Evolutionary conservation across 2,888 invertebrate genomes (phyloP).

Genomic region (Ariolimax columbianus): DNA sequence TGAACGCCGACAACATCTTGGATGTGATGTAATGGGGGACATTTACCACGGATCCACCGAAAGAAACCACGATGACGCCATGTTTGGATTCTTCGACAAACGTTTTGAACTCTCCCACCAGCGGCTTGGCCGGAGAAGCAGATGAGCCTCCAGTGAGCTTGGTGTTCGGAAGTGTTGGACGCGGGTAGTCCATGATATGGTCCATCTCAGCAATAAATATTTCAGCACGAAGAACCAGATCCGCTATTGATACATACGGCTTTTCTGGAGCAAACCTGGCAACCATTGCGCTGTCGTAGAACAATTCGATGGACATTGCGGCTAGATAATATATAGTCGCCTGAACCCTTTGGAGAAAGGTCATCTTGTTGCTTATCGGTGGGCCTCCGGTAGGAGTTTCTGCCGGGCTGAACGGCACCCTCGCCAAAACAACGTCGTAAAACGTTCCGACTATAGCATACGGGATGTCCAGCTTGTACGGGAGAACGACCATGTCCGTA

Average conservation of each 20-base stretch:
- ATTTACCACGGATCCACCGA: constrained; percentile 57
- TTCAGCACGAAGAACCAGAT: background rate
- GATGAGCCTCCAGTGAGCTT: background rate
- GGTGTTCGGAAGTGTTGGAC: constrained; percentile 51
- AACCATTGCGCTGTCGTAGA: constrained; percentile 26
- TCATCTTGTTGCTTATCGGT: constrained; percentile 38
- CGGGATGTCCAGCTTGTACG: constrained; percentile 51
- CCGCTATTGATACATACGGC: background rate
- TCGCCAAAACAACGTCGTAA: constrained; percentile 33
- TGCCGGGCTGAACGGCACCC: constrained; percentile 51
- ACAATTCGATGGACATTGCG: constrained; percentile 40
- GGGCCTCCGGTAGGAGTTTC: constrained; percentile 23
- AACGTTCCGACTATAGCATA: constrained; percentile 50
- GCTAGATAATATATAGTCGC: constrained; percentile 21
- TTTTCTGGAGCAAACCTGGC: constrained; percentile 11
- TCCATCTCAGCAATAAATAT: constrained; percentile 4
- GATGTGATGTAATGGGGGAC: constrained; percentile 41
- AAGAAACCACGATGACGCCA: constrained; percentile 60
- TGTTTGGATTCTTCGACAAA: constrained; percentile 26
- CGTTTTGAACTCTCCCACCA: constrained; percentile 6
- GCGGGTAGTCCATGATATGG: constrained; percentile 58
- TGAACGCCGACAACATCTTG: constrained; percentile 51
- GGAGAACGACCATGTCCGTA: constrained; percentile 50
- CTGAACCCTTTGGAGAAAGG: constrained; percentile 47
- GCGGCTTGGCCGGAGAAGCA: background rate